Evolutionary conservation across 2,888 invertebrate species (phyloP), one percentile per base, ranked within the genome.

Genomic region (Cordylochernes scorpioides): DNA sequence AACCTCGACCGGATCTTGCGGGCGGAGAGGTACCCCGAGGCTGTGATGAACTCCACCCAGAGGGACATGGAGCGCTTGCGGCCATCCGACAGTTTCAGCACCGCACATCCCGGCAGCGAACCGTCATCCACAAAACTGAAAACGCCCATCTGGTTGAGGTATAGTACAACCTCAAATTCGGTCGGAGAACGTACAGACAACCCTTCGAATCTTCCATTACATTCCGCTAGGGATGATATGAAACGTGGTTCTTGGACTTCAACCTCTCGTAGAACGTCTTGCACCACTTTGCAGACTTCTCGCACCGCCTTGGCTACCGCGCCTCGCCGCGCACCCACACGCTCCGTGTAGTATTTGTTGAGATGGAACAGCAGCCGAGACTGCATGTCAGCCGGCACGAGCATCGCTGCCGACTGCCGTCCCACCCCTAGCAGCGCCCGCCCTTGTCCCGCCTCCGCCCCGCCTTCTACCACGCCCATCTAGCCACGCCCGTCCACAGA

Each of bases 11-110:
- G 66, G 44, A 88, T 88, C 58, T 88, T 88, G 24, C 86, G 59
- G 7, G 86, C 84, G 0, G 82, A 82, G 24, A 88, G 57, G 52
- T 88, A 88, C 1, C 86, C 86, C 3, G 80, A 80, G 3, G 86
- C 86, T 1, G 86, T 88, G 49, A 88, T 88, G 59, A 88, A 88
- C 57, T 88, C 86, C 25, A 88, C 86, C 86, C 86, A 88, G 5
- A 88, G 61, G 0, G 86, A 86, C 86, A 88, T 88, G 44, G 84
- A 84, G 26, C 88, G 64, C 52, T 88, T 88, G 39, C 86, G 65
- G 32, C 86, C 86, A 59, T 86, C 86, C 61, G 77, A 40, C 26
- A 86, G 62, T 54, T 88, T 88, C 22, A 88, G 60, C 24, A 86
- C 84, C 10, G 86, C 82, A 57, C 82, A 82, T 9, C 84, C 82